phyloP scores from a whole-genome alignment of 2,888 invertebrate genomes.

The Anthophora plumipes region DNA sequence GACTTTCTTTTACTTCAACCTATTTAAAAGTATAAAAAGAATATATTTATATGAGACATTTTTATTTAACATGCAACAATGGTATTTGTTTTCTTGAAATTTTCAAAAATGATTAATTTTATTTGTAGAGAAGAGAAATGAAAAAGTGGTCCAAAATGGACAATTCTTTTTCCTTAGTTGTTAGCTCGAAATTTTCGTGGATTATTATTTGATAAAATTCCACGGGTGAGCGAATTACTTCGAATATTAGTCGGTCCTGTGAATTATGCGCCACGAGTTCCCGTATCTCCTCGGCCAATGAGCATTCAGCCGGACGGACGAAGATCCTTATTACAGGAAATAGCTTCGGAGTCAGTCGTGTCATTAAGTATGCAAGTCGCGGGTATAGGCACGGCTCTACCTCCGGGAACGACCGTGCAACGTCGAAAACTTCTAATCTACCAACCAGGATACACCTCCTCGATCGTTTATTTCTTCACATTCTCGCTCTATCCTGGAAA shows the following conservation, averaged over 20 bases:
- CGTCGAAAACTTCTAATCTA: conserved; percentile 67
- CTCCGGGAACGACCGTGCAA: conserved; percentile 52
- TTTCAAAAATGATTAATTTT: too few relatives aligned
- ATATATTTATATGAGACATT: too few relatives aligned
- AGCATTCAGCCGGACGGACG: conserved; percentile 55
- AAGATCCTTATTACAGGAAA: conserved; percentile 75
- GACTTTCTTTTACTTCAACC: too few relatives aligned
- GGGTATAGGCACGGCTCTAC: conserved; percentile 56
- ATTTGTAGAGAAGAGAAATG: too few relatives aligned
- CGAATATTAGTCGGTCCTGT: conserved; percentile 27
- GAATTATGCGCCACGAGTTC: conserved; percentile 51
- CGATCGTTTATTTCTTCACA: conserved; percentile 46
- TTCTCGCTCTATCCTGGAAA: conserved; percentile 48
- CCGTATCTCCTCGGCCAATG: conserved; percentile 14
- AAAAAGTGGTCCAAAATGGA: too few relatives aligned
- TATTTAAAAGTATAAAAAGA: too few relatives aligned
- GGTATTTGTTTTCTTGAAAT: too few relatives aligned
- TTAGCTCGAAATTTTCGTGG: too few relatives aligned
- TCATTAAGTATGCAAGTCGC: conserved; percentile 71
- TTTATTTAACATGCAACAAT: neutral
- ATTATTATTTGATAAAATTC: conserved; percentile 25
- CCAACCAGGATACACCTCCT: conserved; percentile 46
- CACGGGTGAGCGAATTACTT: conserved; percentile 5
- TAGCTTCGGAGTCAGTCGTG: conserved; percentile 62
- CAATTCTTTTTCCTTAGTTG: too few relatives aligned